Evolutionary conservation across 2,797 vertebrate genomes (phyloP), one percentile per base, ranked within the genome.

Genomic region (Muscicapa striata): DNA sequence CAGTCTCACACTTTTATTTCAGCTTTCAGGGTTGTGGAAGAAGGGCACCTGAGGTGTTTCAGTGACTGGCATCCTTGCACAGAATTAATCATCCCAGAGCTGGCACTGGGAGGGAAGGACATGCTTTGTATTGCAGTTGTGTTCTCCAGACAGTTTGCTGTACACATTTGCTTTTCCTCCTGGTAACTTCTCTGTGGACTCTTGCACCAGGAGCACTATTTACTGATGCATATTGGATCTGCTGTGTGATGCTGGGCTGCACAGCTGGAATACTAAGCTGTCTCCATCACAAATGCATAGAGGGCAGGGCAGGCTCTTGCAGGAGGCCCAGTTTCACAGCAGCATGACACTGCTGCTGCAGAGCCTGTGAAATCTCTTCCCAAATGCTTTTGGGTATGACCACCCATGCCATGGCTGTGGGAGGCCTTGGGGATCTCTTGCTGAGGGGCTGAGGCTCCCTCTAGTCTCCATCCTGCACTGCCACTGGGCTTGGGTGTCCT

Each of bases 141-240:
- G 89, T 70, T 94, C 80, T 89, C 55, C 45, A n/a, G 45, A 10
- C 64, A 12, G 88, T 94, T 96, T 93, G 86, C 92, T 83, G 46
- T 91, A 52, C 24, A 38, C 90, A 43, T 93, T 95, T 95, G 72
- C 89, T 93, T 94, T 90, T 79, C 86, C 81, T 90, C 63, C 79
- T 64, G 93, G 38, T 93, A 68, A 92, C 84, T 94, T 82, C 91
- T 94, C 63, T 70, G 85, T 77, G 84, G 89, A 34, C 84, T 90
- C 59, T 34, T 54, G 83, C 91, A 91, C 57, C 86, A 83, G 62
- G 7, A 82, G 64, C 20, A 0, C 22, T 80, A 15, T 92, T 95
- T 93, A 61, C 82, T 38, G 29, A 77, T 70, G 89, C 72, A 36
- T 15, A 34, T 88, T 92, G 6, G 12, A 91, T 89, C 89, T 87